Evolutionary conservation across 1,140 invertebrate species (phyloP).

Genomic region (Pseudachorutes palmiensis): DNA sequence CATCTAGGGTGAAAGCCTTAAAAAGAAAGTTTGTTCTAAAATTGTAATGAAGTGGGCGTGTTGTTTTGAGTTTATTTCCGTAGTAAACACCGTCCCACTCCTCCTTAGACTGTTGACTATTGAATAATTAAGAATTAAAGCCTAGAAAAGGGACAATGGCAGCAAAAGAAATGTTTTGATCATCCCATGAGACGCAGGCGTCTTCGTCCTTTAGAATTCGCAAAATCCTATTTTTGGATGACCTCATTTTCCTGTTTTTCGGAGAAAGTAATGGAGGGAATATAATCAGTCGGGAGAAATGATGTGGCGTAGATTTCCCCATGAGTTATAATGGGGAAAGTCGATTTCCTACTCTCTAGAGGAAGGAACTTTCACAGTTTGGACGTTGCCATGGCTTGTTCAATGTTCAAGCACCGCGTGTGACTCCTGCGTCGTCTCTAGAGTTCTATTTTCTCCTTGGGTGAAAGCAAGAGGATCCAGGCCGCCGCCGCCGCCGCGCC

Average conservation of each 20-base stretch:
- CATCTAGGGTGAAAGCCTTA: too few relatives aligned
- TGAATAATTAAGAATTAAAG: background rate
- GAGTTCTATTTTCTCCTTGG: background rate
- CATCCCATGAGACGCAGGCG: background rate
- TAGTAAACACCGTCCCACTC: too few relatives aligned
- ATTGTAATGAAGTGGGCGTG: too few relatives aligned
- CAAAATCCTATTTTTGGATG: background rate
- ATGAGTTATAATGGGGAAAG: too few relatives aligned
- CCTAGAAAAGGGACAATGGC: background rate
- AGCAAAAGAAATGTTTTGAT: background rate
- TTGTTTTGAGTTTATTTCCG: too few relatives aligned
- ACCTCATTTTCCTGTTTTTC: constrained; percentile 6
- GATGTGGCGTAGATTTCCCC: background rate
- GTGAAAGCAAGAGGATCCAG: background rate
- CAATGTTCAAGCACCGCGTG: background rate
- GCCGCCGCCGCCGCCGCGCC: too few relatives aligned
- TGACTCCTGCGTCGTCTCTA: background rate
- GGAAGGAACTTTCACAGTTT: too few relatives aligned
- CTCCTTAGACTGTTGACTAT: background rate
- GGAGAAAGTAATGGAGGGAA: background rate
- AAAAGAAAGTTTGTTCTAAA: too few relatives aligned
- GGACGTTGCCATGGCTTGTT: too few relatives aligned
- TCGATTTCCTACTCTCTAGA: too few relatives aligned
- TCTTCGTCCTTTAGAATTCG: background rate
- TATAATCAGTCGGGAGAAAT: background rate